phyloP scores from a whole-genome alignment of 2,797 vertebrate genomes.

The Thunnus albacares region DNA sequence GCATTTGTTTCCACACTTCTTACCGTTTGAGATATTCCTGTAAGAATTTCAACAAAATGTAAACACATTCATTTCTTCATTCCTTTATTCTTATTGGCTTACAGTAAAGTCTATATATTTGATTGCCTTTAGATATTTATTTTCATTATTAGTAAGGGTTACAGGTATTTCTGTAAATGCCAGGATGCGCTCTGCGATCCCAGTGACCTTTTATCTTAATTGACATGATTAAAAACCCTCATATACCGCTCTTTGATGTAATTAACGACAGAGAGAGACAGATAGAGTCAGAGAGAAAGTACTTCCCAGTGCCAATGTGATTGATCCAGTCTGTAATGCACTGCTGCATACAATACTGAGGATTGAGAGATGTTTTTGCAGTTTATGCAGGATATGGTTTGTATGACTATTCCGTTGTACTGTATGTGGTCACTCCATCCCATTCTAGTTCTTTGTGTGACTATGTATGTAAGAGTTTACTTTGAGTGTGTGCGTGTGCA shows the following conservation, averaged over 20 bases:
- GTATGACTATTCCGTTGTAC: conserved; percentile 39
- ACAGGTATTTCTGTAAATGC: conserved; percentile 50
- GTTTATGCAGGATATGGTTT: conserved; percentile 36
- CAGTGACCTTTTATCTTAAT: conserved; percentile 65
- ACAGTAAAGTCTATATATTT: background rate
- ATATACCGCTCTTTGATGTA: conserved; percentile 42
- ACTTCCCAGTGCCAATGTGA: conserved; percentile 45
- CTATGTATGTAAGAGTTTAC: conserved; percentile 12
- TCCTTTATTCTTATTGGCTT: background rate
- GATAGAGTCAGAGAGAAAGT: conserved; percentile 30
- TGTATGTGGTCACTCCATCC: conserved; percentile 29
- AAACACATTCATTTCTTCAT: conserved; percentile 18
- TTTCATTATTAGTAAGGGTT: conserved; percentile 11
- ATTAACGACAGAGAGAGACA: conserved; percentile 43
- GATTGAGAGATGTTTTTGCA: conserved; percentile 35
- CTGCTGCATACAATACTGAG: conserved; percentile 33
- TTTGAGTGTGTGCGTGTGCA: background rate
- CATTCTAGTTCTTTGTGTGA: conserved; percentile 23
- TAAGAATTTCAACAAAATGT: conserved; percentile 35
- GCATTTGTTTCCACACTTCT: conserved; percentile 53
- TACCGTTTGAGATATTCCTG: conserved; percentile 26
- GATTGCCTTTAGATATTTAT: conserved; percentile 14
- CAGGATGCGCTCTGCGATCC: conserved; percentile 42
- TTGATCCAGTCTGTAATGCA: conserved; percentile 63
- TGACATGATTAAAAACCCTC: conserved; percentile 64